phyloP scores from a whole-genome alignment of 2,113 vertebrate species.

The Dromas ardeola region DNA sequence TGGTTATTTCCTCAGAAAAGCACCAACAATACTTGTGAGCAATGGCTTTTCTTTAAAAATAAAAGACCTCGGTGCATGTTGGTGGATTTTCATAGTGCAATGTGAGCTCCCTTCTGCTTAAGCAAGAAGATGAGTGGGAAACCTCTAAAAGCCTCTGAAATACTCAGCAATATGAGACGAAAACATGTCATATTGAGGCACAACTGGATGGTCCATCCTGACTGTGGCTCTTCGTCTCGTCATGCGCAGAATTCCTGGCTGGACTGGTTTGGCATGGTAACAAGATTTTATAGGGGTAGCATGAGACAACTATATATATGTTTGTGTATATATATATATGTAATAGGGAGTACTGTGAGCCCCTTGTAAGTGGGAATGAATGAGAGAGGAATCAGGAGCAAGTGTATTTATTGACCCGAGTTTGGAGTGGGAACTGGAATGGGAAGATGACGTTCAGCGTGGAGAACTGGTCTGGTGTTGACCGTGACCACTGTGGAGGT shows the following conservation, averaged over 20 bases:
- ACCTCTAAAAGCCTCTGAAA: background rate
- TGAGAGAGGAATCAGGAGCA: rapidly evolving
- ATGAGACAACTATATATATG: background rate
- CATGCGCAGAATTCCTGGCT: background rate
- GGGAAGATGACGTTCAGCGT: background rate
- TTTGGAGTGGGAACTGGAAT: background rate
- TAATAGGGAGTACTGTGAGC: background rate
- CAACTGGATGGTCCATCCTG: background rate
- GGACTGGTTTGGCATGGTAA: background rate
- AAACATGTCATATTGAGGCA: background rate
- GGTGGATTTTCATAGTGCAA: background rate
- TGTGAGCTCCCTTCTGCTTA: background rate
- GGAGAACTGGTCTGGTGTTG: background rate
- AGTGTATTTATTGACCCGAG: background rate
- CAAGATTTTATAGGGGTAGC: background rate
- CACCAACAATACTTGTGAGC: background rate
- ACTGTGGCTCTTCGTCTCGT: rapidly evolving
- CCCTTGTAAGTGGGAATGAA: background rate
- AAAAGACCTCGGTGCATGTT: background rate
- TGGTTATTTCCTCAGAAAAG: background rate
- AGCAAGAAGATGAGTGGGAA: background rate
- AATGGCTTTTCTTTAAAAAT: background rate
- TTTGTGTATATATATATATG: background rate
- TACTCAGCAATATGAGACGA: background rate
- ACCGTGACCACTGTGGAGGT: background rate